phyloP scores from a whole-genome alignment of 2,113 vertebrate genomes.

The Zingel zingel region DNA sequence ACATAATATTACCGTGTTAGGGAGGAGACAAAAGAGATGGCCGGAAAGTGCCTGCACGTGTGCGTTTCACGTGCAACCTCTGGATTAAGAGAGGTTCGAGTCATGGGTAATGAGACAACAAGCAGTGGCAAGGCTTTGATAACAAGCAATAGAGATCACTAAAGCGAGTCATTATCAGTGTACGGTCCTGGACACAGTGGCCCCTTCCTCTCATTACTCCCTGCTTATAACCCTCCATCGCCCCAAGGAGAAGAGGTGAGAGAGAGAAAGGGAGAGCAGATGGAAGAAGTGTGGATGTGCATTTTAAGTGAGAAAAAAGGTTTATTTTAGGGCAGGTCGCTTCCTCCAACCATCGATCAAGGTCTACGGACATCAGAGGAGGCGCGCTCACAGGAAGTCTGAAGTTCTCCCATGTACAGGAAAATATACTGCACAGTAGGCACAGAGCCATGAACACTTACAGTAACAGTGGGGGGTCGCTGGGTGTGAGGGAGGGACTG shows the following conservation, averaged over 20 bases:
- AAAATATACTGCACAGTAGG: constrained; percentile 26
- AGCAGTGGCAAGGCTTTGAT: constrained; percentile 77
- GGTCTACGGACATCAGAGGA: constrained; percentile 65
- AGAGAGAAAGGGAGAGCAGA: constrained; percentile 58
- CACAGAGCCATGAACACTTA: constrained; percentile 21
- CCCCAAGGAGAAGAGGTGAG: constrained; percentile 53
- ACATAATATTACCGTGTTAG: constrained; percentile 93
- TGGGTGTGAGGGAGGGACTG: neutral
- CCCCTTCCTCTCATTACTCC: constrained; percentile 74
- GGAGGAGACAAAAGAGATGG: constrained; percentile 83
- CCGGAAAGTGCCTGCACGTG: constrained; percentile 23
- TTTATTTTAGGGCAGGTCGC: constrained; percentile 65
- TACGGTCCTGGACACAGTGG: constrained; percentile 55
- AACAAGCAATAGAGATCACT: constrained; percentile 85
- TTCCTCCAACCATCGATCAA: constrained; percentile 70
- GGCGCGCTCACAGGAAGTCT: constrained; percentile 53
- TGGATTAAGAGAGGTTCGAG: constrained; percentile 76
- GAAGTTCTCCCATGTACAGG: constrained; percentile 42
- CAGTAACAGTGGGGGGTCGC: constrained; percentile 39
- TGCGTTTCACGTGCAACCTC: constrained; percentile 66
- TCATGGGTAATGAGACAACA: constrained; percentile 89
- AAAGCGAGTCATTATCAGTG: constrained; percentile 69
- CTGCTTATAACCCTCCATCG: constrained; percentile 60
- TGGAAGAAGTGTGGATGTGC: constrained; percentile 68
- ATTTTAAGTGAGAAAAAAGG: constrained; percentile 68